Evolutionary conservation across 2,888 invertebrate genomes (phyloP), one percentile per base, ranked within the genome.

Genomic region (Idaea biselata): DNA sequence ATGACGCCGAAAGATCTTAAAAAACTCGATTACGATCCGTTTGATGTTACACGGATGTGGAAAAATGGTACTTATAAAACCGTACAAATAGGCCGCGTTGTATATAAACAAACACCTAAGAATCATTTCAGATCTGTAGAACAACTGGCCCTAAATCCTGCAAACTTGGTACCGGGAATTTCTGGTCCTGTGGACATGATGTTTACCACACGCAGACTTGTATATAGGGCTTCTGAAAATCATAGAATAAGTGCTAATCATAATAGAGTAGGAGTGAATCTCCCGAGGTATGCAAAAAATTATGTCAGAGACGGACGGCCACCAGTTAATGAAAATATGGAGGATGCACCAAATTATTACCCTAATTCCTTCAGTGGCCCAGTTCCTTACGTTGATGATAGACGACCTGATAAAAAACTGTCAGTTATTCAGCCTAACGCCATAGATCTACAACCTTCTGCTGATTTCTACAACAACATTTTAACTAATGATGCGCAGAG

Each of bases 331-430:
- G 94, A 95, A 72, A 97, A 97, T 80, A 97, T 96, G 83, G 95
- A 94, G 18, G 96, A 96, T 17, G 95, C 95, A 0, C 98, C 98
- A 0, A 98, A 98, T 86, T 99, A 98, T 81, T 97, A 94, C 87
- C 99, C 99, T 0, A 99, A 99, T 89, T 97, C 97, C 68, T 99
- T 97, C 84, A 89, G 94, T 70, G 98, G 98, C 0, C 97, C 98
- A 0, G 91, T 94, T 62, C 93, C 94, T 55, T 94, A 94, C 72
- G 89, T 93, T 6, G 88, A 94, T 4, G 94, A 94, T n/a, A 91
- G 91, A 63, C 75, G 82, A 25, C 76, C 93, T 2, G 17, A 17
- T 16, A 14, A 17, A 18, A 56, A 18, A 18, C 8, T 18, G 1
- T 18, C 5, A 18, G 56, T 56, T 14, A 5, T 56, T 8, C 16